These are phyloP conservation scores for Ceratoteleas bidentatus DNA, from an alignment of 1,140 invertebrate species.

Conservation along the genomic window DNA sequence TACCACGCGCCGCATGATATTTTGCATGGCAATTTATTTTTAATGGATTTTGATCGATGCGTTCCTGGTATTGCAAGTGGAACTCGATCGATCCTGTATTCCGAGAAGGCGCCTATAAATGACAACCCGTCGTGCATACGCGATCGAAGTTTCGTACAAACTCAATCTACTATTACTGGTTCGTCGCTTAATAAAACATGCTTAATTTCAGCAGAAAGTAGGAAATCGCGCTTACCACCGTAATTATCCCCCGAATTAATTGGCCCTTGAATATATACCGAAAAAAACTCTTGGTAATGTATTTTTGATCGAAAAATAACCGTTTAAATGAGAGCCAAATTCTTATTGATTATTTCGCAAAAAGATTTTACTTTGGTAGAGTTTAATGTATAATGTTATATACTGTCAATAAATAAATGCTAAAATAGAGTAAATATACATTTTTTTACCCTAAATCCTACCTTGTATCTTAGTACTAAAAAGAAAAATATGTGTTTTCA, in stretches of 20 bases:
- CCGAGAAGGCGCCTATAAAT: slow-evolving; percentile 62
- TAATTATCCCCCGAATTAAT: background rate
- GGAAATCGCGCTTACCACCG: background rate
- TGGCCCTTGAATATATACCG: too few species aligned
- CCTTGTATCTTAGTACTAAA: too few species aligned
- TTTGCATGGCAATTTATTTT: slow-evolving; percentile 51
- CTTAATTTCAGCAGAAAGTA: slow-evolving; percentile 5
- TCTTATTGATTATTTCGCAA: too few species aligned
- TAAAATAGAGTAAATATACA: too few species aligned
- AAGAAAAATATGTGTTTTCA: too few species aligned
- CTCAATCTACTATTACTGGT: slow-evolving; percentile 13
- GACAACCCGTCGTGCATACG: slow-evolving; percentile 46
- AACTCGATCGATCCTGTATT: slow-evolving; percentile 59
- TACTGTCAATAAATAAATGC: too few species aligned
- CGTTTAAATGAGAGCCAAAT: too few species aligned
- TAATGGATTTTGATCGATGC: slow-evolving; percentile 59
- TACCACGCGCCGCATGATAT: slow-evolving; percentile 18
- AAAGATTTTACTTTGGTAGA: too few species aligned
- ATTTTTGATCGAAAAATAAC: too few species aligned
- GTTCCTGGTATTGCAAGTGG: slow-evolving; percentile 58
- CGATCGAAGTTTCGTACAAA: slow-evolving; percentile 50
- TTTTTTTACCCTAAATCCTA: too few species aligned
- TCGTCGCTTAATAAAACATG: slow-evolving; percentile 11
- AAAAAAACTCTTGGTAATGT: too few species aligned
- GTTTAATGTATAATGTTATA: too few species aligned